These are phyloP conservation scores for Triplophysa tibetana DNA, from an alignment of 2,113 vertebrate species.

Conservation along the genomic window DNA sequence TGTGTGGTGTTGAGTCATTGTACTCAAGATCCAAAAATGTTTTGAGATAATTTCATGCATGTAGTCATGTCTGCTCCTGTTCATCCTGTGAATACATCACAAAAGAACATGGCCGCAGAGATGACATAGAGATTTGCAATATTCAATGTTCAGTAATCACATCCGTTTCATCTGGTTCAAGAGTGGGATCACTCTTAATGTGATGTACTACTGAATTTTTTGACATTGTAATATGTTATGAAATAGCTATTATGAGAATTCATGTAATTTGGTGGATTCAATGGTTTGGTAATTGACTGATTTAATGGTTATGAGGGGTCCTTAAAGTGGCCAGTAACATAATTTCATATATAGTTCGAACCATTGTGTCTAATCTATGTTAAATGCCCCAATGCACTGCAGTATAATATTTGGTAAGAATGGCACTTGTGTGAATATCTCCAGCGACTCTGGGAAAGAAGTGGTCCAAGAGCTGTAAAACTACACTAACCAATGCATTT, in stretches of 20 bases:
- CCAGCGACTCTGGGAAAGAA: neutral
- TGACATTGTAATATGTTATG: too few species aligned
- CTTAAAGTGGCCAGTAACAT: neutral
- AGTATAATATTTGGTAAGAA: neutral
- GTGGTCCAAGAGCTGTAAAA: neutral
- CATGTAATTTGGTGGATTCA: neutral
- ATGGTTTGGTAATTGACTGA: neutral
- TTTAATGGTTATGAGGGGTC: neutral
- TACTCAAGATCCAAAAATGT: neutral
- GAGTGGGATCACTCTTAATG: too few species aligned
- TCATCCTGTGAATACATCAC: neutral
- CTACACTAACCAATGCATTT: neutral
- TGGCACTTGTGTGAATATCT: slow-evolving; percentile 1
- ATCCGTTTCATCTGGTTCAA: neutral
- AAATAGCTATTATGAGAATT: too few species aligned
- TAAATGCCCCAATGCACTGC: slow-evolving; percentile 5
- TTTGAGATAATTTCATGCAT: neutral
- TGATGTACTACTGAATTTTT: too few species aligned
- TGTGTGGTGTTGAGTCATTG: neutral
- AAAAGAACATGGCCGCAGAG: neutral
- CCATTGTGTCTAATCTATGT: neutral
- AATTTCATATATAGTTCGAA: neutral
- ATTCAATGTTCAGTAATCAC: neutral
- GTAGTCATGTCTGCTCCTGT: neutral
- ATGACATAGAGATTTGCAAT: neutral